Conservation (phyloP, 1,140 invertebrate genomes). For the Cotesia glomerata region DNA sequence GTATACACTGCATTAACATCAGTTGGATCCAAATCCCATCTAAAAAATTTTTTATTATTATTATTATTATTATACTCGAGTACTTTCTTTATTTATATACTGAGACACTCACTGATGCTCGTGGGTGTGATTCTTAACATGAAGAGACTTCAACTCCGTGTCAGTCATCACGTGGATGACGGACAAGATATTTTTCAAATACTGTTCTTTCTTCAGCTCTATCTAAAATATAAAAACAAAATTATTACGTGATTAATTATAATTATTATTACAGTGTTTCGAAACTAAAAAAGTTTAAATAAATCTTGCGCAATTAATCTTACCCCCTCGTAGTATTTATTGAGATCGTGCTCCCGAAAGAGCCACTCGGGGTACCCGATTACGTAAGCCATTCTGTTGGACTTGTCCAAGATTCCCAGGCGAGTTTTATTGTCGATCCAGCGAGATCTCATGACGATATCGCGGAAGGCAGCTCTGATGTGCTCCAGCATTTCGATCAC, state of each 20-base stretch:
- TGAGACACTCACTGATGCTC: constrained; percentile 46
- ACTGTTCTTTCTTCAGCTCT: constrained; percentile 59
- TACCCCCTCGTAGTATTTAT: constrained; percentile 72
- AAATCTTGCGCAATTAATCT: constrained; percentile 25
- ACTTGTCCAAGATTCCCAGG: constrained; percentile 75
- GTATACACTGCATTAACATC: constrained; percentile 79
- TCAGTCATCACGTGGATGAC: constrained; percentile 52
- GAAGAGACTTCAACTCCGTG: constrained; percentile 40
- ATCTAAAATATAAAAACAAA: constrained; percentile 45
- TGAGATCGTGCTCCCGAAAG: constrained; percentile 67
- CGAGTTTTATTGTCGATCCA: constrained; percentile 90
- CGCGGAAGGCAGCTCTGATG: constrained; percentile 78
- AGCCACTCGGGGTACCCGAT: constrained; percentile 85
- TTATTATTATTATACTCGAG: not conserved
- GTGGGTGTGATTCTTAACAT: constrained; percentile 50
- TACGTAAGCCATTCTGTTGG: constrained; percentile 73
- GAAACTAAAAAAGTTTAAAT: too few species aligned
- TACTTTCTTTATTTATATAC: not conserved
- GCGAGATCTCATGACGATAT: constrained; percentile 70
- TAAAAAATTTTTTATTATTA: constrained; percentile 52
- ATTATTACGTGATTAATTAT: not conserved
- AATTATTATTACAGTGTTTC: too few species aligned
- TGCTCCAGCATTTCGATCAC: constrained; percentile 66
- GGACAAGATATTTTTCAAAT: constrained; percentile 71
- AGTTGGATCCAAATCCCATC: constrained; percentile 74